Evolutionary conservation across 2,113 vertebrate genomes (phyloP).

Genomic region (Cavia porcellus): DNA sequence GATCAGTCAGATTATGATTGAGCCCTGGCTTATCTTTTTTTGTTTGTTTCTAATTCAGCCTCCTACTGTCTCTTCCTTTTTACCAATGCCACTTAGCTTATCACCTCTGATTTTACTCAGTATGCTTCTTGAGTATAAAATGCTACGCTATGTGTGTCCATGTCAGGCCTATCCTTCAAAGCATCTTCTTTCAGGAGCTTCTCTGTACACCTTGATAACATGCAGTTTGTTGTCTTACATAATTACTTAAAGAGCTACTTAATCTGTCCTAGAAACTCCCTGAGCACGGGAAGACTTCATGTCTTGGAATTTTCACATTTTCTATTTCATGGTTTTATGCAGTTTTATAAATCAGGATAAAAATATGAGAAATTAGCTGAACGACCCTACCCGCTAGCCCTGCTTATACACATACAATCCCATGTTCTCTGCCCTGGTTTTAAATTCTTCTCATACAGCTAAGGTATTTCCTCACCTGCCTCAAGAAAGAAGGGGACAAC

Average conservation of each 20-base stretch:
- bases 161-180: background rate
- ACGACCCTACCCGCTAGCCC: background rate
- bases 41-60: background rate
- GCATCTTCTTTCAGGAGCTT: background rate
- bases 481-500: background rate
- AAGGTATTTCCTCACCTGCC: background rate
- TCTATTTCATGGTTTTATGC: background rate
- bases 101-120: background rate
- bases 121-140: background rate
- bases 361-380: constrained; percentile 15
- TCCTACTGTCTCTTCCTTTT: background rate
- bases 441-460: background rate
- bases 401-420: background rate
- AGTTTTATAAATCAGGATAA: constrained; percentile 19
- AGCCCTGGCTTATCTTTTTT: background rate
- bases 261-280: background rate
- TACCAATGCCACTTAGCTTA: background rate
- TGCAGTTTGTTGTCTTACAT: background rate
- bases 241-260: background rate
- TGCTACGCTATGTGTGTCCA: background rate
- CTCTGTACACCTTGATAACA: background rate
- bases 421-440: background rate
- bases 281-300: background rate
- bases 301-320: constrained; percentile 6
- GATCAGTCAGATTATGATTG: background rate